Evolutionary conservation across 2,888 invertebrate species (phyloP), one percentile per base, ranked within the genome.

Genomic region (Thymelicus sylvestris): DNA sequence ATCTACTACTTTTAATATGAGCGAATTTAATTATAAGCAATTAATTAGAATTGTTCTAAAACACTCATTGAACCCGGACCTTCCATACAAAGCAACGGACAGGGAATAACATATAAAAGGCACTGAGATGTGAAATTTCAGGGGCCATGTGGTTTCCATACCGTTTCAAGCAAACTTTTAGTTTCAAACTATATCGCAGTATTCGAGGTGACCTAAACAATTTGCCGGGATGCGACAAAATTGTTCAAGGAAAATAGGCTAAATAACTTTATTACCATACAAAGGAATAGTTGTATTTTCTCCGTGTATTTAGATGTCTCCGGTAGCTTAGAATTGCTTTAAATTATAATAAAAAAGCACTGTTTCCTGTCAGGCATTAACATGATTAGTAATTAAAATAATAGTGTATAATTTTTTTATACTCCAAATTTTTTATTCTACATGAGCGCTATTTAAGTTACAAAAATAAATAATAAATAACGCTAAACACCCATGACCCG

Each of bases 91-190:
- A 12, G 12, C 24, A 55, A 41, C 10, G n/a, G 48, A 15, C 55
- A 24, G 24, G 24, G 55, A 19, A n/a, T 24, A 19, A 7, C 64
- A 50, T 65, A 44, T 55, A 24, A 55, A 65, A 65, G 24, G 13
- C 65, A 47, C 69, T 60, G 73, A 76, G 72, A 75, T 76, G 72
- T 68, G 70, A 76, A 75, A 76, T 74, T 76, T 77, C 73, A 71
- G 73, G 68, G 77, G 74, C 74, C 75, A 52, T 74, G 77, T 62
- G 77, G 76, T 74, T 71, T 55, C 62, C 69, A 66, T 41, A 44
- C 39, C 74, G 72, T 73, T 75, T 73, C 68, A 48, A n/a, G 1
- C 50, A 19, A 67, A 60, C 48, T 60, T 60, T 60, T 50, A 50
- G 67, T 60, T 66, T 67, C 38, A 67, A 67, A 67, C 60, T 67